These are phyloP conservation scores for Gymnocypris eckloni DNA, from an alignment of 2,797 vertebrate species.

Conservation along the genomic window DNA sequence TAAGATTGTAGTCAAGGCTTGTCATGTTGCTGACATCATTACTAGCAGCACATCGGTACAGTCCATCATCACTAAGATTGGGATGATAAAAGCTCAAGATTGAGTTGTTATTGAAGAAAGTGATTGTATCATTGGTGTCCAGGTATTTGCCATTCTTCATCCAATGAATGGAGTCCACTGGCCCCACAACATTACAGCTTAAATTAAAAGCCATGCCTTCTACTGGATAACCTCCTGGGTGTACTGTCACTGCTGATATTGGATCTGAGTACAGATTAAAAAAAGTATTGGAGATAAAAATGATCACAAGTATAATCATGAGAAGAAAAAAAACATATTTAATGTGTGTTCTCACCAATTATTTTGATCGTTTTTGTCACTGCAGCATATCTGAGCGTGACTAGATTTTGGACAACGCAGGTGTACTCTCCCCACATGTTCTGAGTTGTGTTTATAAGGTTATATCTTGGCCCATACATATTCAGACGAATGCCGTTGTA, in stretches of 20 bases:
- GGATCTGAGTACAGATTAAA: conserved; percentile 62
- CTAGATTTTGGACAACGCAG: conserved; percentile 70
- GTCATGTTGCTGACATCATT: conserved; percentile 72
- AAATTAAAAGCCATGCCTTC: conserved; percentile 61
- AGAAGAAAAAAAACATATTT: neutral
- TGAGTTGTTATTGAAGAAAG: conserved; percentile 60
- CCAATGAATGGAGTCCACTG: conserved; percentile 66
- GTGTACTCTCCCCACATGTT: conserved; percentile 68
- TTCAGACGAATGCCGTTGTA: conserved; percentile 55
- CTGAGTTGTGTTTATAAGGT: conserved; percentile 47
- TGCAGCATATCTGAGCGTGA: conserved; percentile 64
- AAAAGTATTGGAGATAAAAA: neutral
- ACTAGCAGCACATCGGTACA: conserved; percentile 69
- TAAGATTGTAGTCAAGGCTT: conserved; percentile 63
- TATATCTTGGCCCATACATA: conserved; percentile 26
- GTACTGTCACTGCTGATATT: conserved; percentile 61
- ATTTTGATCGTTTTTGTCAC: conserved; percentile 56
- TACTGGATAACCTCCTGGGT: conserved; percentile 54
- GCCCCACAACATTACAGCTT: conserved; percentile 65
- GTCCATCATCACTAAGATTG: conserved; percentile 64
- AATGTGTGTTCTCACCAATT: conserved; percentile 65
- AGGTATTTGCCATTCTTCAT: conserved; percentile 61
- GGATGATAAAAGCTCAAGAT: conserved; percentile 65
- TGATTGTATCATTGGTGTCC: conserved; percentile 48
- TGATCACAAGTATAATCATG: neutral